A percentile compares a stretch with the other conserved stretches of the same genome.
These are phyloP conservation scores for Diachrysia chrysitis DNA, from an alignment of 2,888 invertebrate genomes.

Conservation along the genomic window DNA sequence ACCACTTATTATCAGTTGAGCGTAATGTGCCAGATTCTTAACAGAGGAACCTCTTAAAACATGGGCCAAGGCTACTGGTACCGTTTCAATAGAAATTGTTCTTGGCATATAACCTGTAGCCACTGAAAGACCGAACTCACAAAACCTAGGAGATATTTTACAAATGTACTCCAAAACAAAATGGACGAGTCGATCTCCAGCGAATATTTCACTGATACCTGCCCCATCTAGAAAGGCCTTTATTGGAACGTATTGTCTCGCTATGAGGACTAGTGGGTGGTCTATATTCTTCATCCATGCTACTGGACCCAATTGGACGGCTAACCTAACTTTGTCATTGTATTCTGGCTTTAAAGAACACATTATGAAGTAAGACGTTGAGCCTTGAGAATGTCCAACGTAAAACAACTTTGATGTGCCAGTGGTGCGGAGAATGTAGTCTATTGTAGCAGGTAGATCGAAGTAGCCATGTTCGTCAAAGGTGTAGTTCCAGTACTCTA, in stretches of 20 bases:
- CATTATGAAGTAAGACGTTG: slow-evolving; percentile 89
- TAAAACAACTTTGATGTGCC: slow-evolving; percentile 89
- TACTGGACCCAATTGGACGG: slow-evolving; percentile 80
- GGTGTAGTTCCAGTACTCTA: slow-evolving; percentile 88
- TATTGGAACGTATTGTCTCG: slow-evolving; percentile 59
- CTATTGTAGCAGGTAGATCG: slow-evolving; percentile 91
- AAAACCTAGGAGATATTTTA: slow-evolving; percentile 83
- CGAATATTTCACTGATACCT: slow-evolving; percentile 91
- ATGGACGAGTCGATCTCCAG: slow-evolving; percentile 84
- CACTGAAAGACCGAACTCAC: slow-evolving; percentile 88
- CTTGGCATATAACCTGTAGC: slow-evolving; percentile 88
- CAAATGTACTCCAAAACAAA: slow-evolving; percentile 75
- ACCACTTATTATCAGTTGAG: slow-evolving; percentile 80
- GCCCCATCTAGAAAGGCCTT: slow-evolving; percentile 73
- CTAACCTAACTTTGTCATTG: slow-evolving; percentile 88
- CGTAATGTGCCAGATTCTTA: slow-evolving; percentile 85
- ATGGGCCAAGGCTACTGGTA: slow-evolving; percentile 87
- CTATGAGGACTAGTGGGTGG: slow-evolving; percentile 65
- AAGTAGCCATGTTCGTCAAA: slow-evolving; percentile 92
- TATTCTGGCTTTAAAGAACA: slow-evolving; percentile 87
- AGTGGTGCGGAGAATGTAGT: slow-evolving; percentile 78
- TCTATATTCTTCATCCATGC: slow-evolving; percentile 88
- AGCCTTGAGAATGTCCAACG: slow-evolving; percentile 93
- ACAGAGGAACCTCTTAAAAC: slow-evolving; percentile 87
- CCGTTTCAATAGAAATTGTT: slow-evolving; percentile 85